These are phyloP conservation scores for Sympetrum striolatum DNA, from an alignment of 2,888 invertebrate genomes.

Conservation along the genomic window DNA sequence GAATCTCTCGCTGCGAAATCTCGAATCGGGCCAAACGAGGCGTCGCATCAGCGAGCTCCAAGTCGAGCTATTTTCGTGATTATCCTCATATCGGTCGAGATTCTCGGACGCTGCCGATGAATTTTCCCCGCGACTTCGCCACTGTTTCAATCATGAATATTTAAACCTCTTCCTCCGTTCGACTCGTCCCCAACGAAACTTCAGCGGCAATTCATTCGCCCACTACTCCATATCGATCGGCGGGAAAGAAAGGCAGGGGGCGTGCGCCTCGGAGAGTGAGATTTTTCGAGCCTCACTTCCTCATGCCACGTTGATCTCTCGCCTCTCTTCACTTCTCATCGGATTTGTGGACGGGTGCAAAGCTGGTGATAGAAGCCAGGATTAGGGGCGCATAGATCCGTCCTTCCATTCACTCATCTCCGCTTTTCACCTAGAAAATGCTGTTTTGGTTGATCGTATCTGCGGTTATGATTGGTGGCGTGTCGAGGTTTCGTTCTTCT, in stretches of 20 bases:
- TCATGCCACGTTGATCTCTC: not conserved
- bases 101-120: not conserved
- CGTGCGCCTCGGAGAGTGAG: not conserved
- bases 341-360: not conserved
- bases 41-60: not conserved
- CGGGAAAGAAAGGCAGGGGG: not conserved
- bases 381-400: too few relatives aligned
- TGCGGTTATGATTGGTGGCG: not conserved
- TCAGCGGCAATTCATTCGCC: not conserved
- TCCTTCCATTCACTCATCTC: too few relatives aligned
- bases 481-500: not conserved
- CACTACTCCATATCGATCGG: not conserved
- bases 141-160: not conserved
- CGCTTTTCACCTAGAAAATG: too few relatives aligned
- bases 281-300: not conserved
- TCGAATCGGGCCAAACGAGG: not conserved
- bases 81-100: not conserved
- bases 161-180: not conserved
- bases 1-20: too few relatives aligned
- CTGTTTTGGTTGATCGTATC: too few relatives aligned
- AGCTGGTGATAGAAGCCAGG: not conserved
- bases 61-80: not conserved
- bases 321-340: not conserved
- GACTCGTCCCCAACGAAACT: not conserved
- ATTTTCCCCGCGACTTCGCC: not conserved